Evolutionary conservation across 2,888 invertebrate species (phyloP).

Genomic region (Temnothorax rugatulus): DNA sequence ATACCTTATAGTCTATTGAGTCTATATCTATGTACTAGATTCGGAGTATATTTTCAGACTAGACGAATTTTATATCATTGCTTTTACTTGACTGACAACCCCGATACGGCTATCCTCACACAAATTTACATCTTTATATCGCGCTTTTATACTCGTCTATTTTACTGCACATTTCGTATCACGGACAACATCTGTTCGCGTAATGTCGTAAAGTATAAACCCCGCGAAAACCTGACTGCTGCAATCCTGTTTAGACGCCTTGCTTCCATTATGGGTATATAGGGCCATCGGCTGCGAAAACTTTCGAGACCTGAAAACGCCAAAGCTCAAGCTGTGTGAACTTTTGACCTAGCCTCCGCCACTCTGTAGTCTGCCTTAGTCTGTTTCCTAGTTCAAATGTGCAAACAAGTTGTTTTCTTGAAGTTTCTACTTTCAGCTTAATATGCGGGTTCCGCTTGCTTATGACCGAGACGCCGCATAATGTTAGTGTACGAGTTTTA

Average conservation of each 20-base stretch:
- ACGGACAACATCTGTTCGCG: not conserved
- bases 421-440: conserved; percentile 63
- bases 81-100: not conserved
- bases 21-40: too few relatives aligned
- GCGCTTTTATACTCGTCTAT: conserved; percentile 5
- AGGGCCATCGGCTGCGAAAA: conserved; percentile 54
- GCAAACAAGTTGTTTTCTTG: conserved; percentile 57
- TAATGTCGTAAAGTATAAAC: conserved; percentile 24
- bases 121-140: conserved; percentile 27
- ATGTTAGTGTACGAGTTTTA: conserved; percentile 48
- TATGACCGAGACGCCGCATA: conserved; percentile 50
- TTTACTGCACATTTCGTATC: conserved; percentile 13
- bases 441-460: conserved; percentile 61
- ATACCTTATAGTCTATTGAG: too few relatives aligned
- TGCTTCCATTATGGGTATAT: conserved; percentile 6
- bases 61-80: too few relatives aligned
- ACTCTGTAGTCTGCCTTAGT: conserved; percentile 44
- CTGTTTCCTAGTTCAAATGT: conserved; percentile 47
- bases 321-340: conserved; percentile 62
- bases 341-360: conserved; percentile 59
- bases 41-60: too few relatives aligned
- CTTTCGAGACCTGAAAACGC: conserved; percentile 64
- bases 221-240: conserved; percentile 19
- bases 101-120: not conserved
- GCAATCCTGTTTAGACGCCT: conserved; percentile 24